phyloP scores from a whole-genome alignment of 2,113 vertebrate species.

The Seriola rivoliana region DNA sequence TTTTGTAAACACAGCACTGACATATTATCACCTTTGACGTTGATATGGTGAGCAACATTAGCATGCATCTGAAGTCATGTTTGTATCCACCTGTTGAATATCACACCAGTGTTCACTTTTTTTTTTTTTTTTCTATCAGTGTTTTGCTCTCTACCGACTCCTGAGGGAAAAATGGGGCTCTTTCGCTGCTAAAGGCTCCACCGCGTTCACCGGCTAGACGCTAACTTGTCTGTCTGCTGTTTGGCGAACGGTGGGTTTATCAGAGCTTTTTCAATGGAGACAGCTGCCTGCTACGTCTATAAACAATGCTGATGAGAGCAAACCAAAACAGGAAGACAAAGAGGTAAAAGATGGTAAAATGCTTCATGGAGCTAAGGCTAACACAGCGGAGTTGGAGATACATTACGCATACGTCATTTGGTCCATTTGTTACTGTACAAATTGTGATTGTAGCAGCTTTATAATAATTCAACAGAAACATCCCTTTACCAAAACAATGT shows the following conservation, averaged over 20 bases:
- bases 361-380: background rate
- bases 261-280: background rate
- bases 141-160: background rate
- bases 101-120: background rate
- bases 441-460: constrained; percentile 1
- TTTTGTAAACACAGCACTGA: background rate
- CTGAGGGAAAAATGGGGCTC: constrained; percentile 7
- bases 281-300: background rate
- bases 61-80: background rate
- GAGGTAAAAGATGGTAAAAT: background rate
- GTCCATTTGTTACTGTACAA: constrained; percentile 1
- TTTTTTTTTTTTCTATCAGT: background rate
- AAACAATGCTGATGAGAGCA: background rate
- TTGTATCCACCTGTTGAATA: background rate
- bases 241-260: background rate
- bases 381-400: background rate
- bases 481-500: background rate
- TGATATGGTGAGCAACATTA: background rate
- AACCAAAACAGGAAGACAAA: constrained; percentile 16
- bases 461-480: constrained; percentile 2
- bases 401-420: background rate
- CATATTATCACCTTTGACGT: background rate
- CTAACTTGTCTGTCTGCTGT: constrained; percentile 15
- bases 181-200: background rate
- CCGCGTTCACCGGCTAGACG: background rate